phyloP scores from a whole-genome alignment of 2,888 invertebrate species.

The Psococerastis gibbosa region DNA sequence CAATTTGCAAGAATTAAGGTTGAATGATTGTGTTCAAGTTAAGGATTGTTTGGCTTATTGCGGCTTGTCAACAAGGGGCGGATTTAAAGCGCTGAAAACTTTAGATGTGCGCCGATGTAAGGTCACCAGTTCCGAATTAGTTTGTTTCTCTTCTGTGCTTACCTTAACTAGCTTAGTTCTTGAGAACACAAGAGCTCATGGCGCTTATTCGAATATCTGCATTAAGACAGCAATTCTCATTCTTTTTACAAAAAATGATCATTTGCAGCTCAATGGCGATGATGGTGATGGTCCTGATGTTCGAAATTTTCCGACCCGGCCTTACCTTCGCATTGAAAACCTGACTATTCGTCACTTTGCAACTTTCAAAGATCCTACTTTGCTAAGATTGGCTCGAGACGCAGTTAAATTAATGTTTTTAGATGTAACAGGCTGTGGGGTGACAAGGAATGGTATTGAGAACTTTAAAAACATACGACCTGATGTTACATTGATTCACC shows the following conservation, averaged over 20 bases:
- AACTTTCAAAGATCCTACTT: not conserved
- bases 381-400: not conserved
- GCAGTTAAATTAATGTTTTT: not conserved
- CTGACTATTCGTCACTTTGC: not conserved
- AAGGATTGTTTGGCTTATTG: constrained; percentile 57
- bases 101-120: constrained; percentile 36
- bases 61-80: constrained; percentile 51
- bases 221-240: not conserved
- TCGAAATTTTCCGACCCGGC: not conserved
- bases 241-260: too few species aligned
- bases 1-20: constrained; percentile 36
- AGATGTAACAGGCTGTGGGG: constrained; percentile 7
- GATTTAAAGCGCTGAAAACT: constrained; percentile 38
- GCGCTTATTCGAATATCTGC: not conserved
- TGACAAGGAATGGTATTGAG: not conserved
- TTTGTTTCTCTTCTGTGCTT: constrained; percentile 33
- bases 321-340: not conserved
- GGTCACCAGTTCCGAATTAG: constrained; percentile 37
- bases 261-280: too few species aligned
- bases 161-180: constrained; percentile 32
- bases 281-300: not conserved
- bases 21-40: constrained; percentile 44
- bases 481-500: constrained; percentile 1
- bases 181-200: too few species aligned
- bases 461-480: not conserved